Base-by-base conservation (phyloP, 2,113 vertebrate species). In the Trematocara unimaculatum region DNA sequence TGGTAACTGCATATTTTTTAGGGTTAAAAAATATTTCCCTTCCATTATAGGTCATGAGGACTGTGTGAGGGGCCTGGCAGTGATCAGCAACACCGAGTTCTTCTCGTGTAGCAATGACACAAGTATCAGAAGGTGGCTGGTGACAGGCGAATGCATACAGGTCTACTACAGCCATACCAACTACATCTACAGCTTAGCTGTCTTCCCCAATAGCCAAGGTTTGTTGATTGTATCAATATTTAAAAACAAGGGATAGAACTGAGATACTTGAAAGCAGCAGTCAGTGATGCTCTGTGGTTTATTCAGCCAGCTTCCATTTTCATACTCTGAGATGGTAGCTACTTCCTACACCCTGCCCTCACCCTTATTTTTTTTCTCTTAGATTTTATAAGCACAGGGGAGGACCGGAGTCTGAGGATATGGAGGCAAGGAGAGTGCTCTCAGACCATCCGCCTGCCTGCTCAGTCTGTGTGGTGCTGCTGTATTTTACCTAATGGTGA, bases 391-490 rank as follows among this genome's bases (percentile, higher is more conserved):
- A 99, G 98, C 88, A 98, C 98, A 15, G 98, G 97, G 91, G 99
- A 99, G 90, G 98, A 99, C 91, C 95, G 98, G 91, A 96, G 98
- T 29, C 84, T 99, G 51, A 96, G 99, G 92, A 97, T 99, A 90
- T 99, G 99, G 99, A 98, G 91, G 80, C 83, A 94, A 40, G 98
- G 98, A 2, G 97, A 98, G 87, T 99, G 99, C 88, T 70, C 93
- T 83, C 99, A 99, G 95, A 99, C 97, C 60, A 98, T 99, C 88
- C 96, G 98, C 62, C 96, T 99, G 45, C 98, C 98, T 49, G 97
- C 98, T 82, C 98, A 99, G 91, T 99, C 99, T n/a, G 94, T 99
- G 8, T 99, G 99, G 99, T 99, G 98, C 95, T 98, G 97, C 93
- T 99, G 99, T 91, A 96, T 99, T 42, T 94, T 99, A 74, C 96